These are phyloP conservation scores for Prosapia bicincta DNA, from an alignment of 2,888 invertebrate genomes.

Conservation along the genomic window DNA sequence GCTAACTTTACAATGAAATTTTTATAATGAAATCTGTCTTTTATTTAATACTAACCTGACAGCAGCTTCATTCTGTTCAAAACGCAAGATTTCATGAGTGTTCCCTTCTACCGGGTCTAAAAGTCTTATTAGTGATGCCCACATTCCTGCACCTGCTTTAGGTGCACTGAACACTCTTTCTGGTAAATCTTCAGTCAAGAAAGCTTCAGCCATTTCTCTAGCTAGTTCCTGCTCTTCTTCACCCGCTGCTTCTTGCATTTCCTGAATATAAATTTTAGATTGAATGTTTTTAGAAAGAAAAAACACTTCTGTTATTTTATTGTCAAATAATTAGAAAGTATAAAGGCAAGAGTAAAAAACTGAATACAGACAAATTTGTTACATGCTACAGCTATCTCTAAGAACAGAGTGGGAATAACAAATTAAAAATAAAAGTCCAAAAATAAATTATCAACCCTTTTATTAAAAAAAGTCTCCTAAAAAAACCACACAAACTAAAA, in stretches of 20 bases:
- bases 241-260: slow-evolving; percentile 96
- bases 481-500: too few species aligned
- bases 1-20: too few species aligned
- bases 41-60: slow-evolving; percentile 57
- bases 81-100: slow-evolving; percentile 70
- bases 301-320: too few species aligned
- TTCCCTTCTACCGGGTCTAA: slow-evolving; percentile 80
- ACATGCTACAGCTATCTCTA: too few species aligned
- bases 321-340: too few species aligned
- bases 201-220: slow-evolving; percentile 96
- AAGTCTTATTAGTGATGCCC: slow-evolving; percentile 89
- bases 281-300: too few species aligned
- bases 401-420: too few species aligned
- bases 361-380: too few species aligned
- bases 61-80: slow-evolving; percentile 97
- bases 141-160: slow-evolving; percentile 93
- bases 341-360: too few species aligned
- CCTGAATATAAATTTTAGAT: slow-evolving; percentile 49
- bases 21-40: not conserved
- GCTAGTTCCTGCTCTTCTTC: slow-evolving; percentile 95
- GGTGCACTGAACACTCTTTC: slow-evolving; percentile 94
- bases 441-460: too few species aligned
- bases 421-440: too few species aligned
- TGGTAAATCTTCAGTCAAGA: slow-evolving; percentile 89
- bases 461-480: too few species aligned